A percentile compares a stretch with the other conserved stretches of the same genome.
Conservation (phyloP, 2,797 vertebrate genomes). For the Artibeus jamaicensis region DNA sequence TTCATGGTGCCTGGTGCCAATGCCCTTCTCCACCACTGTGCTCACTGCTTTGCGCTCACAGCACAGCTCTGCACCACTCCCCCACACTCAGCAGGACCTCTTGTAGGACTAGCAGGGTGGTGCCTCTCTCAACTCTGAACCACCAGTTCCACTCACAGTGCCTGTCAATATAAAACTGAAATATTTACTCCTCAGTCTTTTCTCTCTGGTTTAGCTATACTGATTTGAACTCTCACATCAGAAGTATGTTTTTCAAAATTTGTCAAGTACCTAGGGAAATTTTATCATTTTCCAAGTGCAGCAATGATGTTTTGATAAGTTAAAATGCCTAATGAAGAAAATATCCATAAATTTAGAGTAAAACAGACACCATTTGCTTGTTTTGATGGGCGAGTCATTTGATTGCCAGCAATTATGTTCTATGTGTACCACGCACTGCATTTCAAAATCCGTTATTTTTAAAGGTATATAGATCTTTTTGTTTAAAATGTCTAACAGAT, state of each 20-base stretch:
- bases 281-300: conserved; percentile 10
- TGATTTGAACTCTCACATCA: not conserved
- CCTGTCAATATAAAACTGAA: not conserved
- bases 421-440: not conserved
- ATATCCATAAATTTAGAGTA: conserved; percentile 31
- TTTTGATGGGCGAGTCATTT: conserved; percentile 56
- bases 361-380: conserved; percentile 44
- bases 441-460: conserved; percentile 41
- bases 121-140: not conserved
- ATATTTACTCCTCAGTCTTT: not conserved
- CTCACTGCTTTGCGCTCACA: not conserved
- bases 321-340: conserved; percentile 43
- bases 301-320: conserved; percentile 55
- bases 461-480: not conserved
- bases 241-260: conserved; percentile 33
- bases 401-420: conserved; percentile 53
- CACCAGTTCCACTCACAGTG: not conserved
- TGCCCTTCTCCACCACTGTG: not conserved
- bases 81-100: not conserved
- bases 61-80: not conserved
- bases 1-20: not conserved
- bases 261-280: not conserved
- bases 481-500: conserved; percentile 11
- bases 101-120: not conserved
- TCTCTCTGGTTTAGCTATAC: not conserved